phyloP scores from a whole-genome alignment of 2,888 invertebrate species.

The Lochmaea crataegi region DNA sequence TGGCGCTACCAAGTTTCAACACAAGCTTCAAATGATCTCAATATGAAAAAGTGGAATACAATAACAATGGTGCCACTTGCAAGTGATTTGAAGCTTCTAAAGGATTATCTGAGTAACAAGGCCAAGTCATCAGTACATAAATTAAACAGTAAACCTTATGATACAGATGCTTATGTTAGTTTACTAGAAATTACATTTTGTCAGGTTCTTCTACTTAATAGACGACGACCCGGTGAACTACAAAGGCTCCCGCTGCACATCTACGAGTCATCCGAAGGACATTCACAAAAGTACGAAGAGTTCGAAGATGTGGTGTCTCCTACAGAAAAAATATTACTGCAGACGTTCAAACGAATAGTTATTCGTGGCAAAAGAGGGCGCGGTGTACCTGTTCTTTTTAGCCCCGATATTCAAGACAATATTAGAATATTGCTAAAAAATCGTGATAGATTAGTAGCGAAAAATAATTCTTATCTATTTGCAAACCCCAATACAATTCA shows the following conservation, averaged over 20 bases:
- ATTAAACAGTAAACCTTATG: slow-evolving; percentile 22
- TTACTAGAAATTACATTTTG: slow-evolving; percentile 48
- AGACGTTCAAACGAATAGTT: slow-evolving; percentile 39
- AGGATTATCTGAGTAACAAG: slow-evolving; percentile 12
- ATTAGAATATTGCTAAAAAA: slow-evolving; percentile 27
- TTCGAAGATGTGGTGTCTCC: slow-evolving; percentile 28
- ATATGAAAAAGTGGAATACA: slow-evolving; percentile 47
- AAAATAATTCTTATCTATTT: slow-evolving; percentile 40
- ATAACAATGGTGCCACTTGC: slow-evolving; percentile 36
- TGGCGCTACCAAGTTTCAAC: slow-evolving; percentile 42
- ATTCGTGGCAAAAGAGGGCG: slow-evolving; percentile 39
- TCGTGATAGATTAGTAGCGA: slow-evolving; percentile 23
- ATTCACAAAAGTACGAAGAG: slow-evolving; percentile 38
- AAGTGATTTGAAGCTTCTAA: slow-evolving; percentile 29
- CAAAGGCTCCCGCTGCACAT: slow-evolving; percentile 39
- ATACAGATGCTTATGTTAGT: slow-evolving; percentile 33
- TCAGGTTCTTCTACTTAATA: slow-evolving; percentile 49
- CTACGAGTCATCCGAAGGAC: slow-evolving; percentile 11
- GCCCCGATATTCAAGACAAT: slow-evolving; percentile 47
- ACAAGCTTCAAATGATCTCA: slow-evolving; percentile 38
- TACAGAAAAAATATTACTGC: slow-evolving; percentile 27
- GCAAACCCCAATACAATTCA: slow-evolving; percentile 30
- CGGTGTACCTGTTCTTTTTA: slow-evolving; percentile 42
- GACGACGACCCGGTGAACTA: slow-evolving; percentile 49
- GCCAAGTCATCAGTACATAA: slow-evolving; percentile 17